A percentile compares a stretch with the other conserved stretches of the same genome.
phyloP scores from a whole-genome alignment of 2,113 vertebrate genomes.

The Ptilonorhynchus violaceus region DNA sequence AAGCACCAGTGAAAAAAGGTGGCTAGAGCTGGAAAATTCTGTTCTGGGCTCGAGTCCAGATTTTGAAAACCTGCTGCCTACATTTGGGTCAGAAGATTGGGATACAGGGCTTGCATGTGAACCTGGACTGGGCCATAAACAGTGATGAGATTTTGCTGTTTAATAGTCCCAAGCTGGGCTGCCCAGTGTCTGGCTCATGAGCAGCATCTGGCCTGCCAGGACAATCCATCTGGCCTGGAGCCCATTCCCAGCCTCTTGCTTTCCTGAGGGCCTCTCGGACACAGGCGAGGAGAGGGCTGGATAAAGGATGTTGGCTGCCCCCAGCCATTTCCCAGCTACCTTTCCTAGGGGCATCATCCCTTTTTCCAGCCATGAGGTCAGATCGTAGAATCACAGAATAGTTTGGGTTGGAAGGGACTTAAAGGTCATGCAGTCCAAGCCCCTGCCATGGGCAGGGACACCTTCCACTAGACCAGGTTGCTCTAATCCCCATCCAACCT shows the following conservation, averaged over 20 bases:
- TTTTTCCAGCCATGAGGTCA: not conserved
- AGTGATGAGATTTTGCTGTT: not conserved
- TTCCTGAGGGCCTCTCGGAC: not conserved
- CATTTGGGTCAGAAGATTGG: not conserved
- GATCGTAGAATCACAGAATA: accelerated
- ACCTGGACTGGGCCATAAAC: not conserved
- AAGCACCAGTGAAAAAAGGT: conserved; percentile 6
- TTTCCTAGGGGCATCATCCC: not conserved
- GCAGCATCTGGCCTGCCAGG: not conserved
- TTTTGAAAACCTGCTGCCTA: not conserved
- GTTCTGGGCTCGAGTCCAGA: not conserved
- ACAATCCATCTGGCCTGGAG: not conserved
- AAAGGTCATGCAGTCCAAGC: not conserved
- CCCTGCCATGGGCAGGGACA: not conserved
- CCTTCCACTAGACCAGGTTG: not conserved
- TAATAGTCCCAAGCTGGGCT: not conserved
- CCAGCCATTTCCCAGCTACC: not conserved
- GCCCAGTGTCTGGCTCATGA: not conserved
- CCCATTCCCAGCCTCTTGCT: not conserved
- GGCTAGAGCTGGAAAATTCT: not conserved
- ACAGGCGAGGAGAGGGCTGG: not conserved
- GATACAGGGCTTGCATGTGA: not conserved
- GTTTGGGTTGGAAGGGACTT: not conserved
- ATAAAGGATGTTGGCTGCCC: not conserved
- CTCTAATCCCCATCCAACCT: accelerated